Percentiles rank a stretch among this genome's conserved stretches.
Conservation (phyloP, 1,140 invertebrate species). For the Callitettix versicolor region DNA sequence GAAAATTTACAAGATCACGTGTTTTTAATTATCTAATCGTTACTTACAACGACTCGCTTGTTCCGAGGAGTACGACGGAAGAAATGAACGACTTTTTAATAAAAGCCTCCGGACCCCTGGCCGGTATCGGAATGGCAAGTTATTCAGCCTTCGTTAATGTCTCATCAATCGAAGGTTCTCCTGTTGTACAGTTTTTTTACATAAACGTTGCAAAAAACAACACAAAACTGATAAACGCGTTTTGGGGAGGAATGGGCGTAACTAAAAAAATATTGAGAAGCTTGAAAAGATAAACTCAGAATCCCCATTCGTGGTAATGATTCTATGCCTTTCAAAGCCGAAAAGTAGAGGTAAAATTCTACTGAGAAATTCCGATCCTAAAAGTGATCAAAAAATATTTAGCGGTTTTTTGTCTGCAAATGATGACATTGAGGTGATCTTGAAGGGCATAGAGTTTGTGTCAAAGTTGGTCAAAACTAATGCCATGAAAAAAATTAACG, state of each 20-base stretch:
- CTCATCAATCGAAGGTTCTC: not conserved
- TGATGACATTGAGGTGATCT: constrained; percentile 18
- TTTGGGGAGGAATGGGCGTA: too few relatives aligned
- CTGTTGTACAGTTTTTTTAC: constrained; percentile 40
- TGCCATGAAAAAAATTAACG: constrained; percentile 41
- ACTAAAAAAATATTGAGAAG: constrained; percentile 65
- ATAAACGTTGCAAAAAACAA: not conserved
- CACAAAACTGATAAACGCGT: constrained; percentile 53
- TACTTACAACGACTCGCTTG: not conserved
- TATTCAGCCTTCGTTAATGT: not conserved
- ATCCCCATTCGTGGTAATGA: constrained; percentile 39
- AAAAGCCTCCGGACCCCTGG: not conserved
- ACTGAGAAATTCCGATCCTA: constrained; percentile 40
- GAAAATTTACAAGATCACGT: too few relatives aligned
- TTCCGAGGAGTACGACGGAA: constrained; percentile 32
- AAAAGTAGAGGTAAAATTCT: too few relatives aligned
- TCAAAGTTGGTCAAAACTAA: constrained; percentile 39
- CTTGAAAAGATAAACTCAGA: constrained; percentile 34
- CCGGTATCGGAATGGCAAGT: not conserved
- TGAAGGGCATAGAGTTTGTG: constrained; percentile 44
- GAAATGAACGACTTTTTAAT: constrained; percentile 1
- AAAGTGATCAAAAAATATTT: constrained; percentile 43
- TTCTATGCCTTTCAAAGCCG: constrained; percentile 36
- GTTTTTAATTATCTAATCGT: not conserved
- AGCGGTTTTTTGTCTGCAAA: constrained; percentile 38